Base-by-base conservation (phyloP, 1,140 invertebrate species). In the Maniola jurtina region DNA sequence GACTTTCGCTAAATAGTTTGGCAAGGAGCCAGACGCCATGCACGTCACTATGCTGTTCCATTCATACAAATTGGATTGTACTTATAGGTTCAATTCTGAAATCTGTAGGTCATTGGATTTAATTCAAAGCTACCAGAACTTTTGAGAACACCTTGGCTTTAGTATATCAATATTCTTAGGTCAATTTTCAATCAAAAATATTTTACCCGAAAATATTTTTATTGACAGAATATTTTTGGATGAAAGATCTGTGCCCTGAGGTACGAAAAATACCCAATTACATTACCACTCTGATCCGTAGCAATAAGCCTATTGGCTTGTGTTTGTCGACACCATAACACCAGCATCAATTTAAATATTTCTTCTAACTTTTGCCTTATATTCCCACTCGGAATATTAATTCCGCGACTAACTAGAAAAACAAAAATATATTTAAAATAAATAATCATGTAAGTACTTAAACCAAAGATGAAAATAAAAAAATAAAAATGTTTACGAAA, bases 291-390 rank as follows among this genome's bases (percentile, higher is more conserved):
- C 64, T 86, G 84, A 84, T 93, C 92, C 42, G 88, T 71, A 77
- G 92, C 92, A 52, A 94, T 87, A 71, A 92, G 88, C 68, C 92
- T 93, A 70, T 95, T 92, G 15, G 94, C 94, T 83, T 95, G 92
- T 72, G 93, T 93, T 81, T 96, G 95, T 70, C 93, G 93, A 83
- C 95, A 95, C 95, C 95, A 96, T n/a, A 96, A 93, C 70, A 95
- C 90, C 62, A 96, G 92, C 95, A 96, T 96, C 70, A 95, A 92
- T 85, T 95, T 95, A 72, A 96, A 92, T 61, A 96, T 92, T 80
- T 96, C 95, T 82, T 96, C 95, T 71, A 96, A 91, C 75, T 94
- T 94, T 50, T 92, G 91, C 73, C 94, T 93, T 58, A 96, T 82
- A 68, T 93, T 93, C 50, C 92, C 92, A 81, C 80, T 92, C 76